Evolutionary conservation across 2,888 invertebrate species (phyloP), one percentile per base, ranked within the genome.

Genomic region (Drosophila mayaguana): DNA sequence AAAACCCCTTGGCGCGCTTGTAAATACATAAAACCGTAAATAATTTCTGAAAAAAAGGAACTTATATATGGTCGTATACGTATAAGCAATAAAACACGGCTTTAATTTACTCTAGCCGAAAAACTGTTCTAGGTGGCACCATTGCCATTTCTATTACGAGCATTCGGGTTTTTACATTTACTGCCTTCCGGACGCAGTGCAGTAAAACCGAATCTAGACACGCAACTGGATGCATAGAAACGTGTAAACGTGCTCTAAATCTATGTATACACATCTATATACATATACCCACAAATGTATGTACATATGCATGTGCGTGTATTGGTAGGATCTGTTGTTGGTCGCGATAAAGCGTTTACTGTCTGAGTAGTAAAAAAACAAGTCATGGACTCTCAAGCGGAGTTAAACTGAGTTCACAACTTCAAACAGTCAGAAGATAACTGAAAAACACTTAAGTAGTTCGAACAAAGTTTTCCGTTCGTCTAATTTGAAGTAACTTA

Each of bases 161-260:
- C 75, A 43, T 61, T 69, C 40, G 14, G 64, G 32, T 54, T 70
- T 60, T 70, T 50, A 65, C 51, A 20, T 66, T 75, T 66, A 75
- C 50, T 53, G 56, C 59, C 42, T 55, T 20, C 48, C 60, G 51
- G 69, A 50, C 45, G 63, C 64, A 78, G 48, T 74, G 66, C 78
- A 59, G 61, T 50, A 25, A 62, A 78, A 71, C 57, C 45, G 66
- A 59, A 71, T 61, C 36, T 63, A 54, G 51, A 25, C 77, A 78
- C 78, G 78, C 74, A 75, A 74, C 40, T 32, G 50, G 36, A 25
- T 54, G 61, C 48, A 36, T 46, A 25, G 53, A 63, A 63, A 51
- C 54, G 57, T 42, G 53, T 25, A 66, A 70, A 57, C 73, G 28
- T 32, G 22, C 20, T 36, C 60, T 8, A 45, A 3, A 45, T 45